Percentiles rank a stretch among this genome's conserved stretches.
phyloP scores from a whole-genome alignment of 1,140 invertebrate genomes.

The Macrotrachela quadricornifera region DNA sequence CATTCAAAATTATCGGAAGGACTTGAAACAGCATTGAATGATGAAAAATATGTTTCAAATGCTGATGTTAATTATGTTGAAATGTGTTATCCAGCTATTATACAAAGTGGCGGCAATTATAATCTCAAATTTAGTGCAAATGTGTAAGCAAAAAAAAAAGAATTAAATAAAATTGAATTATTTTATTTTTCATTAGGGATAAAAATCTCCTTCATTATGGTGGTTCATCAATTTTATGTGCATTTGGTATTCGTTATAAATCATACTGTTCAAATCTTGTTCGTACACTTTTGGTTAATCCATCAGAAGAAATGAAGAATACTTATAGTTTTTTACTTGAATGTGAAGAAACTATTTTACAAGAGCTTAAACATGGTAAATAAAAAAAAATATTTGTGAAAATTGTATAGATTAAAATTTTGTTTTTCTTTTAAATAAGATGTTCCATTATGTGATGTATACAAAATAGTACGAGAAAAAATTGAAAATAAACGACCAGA shows the following conservation, averaged over 20 bases:
- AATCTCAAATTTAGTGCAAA: conserved; percentile 80
- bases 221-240: conserved; percentile 58
- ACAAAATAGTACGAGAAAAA: conserved; percentile 54
- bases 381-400: not conserved
- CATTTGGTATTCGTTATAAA: conserved; percentile 77
- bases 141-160: conserved; percentile 24
- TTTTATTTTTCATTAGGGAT: conserved; percentile 40
- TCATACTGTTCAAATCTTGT: conserved; percentile 96
- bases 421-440: conserved; percentile 22
- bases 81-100: conserved; percentile 92
- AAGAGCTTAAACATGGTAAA: conserved; percentile 49
- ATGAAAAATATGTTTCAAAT: conserved; percentile 69
- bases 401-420: too few relatives aligned
- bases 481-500: conserved; percentile 67
- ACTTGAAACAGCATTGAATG: conserved; percentile 53
- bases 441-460: conserved; percentile 63
- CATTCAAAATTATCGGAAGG: conserved; percentile 83
- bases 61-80: conserved; percentile 68
- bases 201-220: conserved; percentile 86
- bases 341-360: conserved; percentile 73
- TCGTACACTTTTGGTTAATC: conserved; percentile 86
- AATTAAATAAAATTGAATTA: not conserved
- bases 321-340: conserved; percentile 78
- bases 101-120: conserved; percentile 91
- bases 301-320: conserved; percentile 47